Conservation (phyloP, 2,888 invertebrate species). For the Orthosia cruda region DNA sequence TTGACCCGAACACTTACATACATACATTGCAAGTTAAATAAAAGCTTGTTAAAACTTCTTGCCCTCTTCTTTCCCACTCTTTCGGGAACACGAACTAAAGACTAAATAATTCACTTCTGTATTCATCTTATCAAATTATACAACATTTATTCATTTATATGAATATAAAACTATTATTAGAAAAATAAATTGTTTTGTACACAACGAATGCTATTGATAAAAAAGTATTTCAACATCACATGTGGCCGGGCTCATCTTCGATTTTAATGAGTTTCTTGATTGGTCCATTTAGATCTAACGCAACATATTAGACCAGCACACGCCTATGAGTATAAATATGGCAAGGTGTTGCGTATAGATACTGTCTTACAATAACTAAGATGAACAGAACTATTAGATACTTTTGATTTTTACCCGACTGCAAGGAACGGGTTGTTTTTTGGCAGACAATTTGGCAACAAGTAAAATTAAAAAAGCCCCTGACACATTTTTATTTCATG, state of each 20-base stretch:
- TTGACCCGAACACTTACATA: no score
- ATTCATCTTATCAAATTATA: no score
- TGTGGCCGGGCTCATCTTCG: conserved; percentile 23
- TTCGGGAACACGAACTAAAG: background rate
- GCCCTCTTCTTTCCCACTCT: background rate
- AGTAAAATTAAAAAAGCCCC: no score
- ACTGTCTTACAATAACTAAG: no score
- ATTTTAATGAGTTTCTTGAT: conserved; percentile 55
- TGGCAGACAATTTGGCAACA: no score
- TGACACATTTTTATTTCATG: no score
- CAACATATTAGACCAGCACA: conserved; percentile 38
- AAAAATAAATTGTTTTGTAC: conserved; percentile 2
- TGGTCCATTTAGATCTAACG: conserved; percentile 49
- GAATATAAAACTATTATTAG: background rate
- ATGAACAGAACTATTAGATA: no score
- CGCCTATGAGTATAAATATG: conserved; percentile 36
- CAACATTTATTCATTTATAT: background rate
- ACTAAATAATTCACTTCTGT: no score
- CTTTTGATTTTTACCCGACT: no score
- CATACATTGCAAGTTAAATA: no score
- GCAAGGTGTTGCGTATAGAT: background rate
- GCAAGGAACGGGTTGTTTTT: no score
- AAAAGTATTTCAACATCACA: conserved; percentile 24
- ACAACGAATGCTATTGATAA: conserved; percentile 1
- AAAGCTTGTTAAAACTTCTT: no score